These are phyloP conservation scores for Perodicticus potto DNA, from an alignment of 2,797 vertebrate species.

Conservation along the genomic window DNA sequence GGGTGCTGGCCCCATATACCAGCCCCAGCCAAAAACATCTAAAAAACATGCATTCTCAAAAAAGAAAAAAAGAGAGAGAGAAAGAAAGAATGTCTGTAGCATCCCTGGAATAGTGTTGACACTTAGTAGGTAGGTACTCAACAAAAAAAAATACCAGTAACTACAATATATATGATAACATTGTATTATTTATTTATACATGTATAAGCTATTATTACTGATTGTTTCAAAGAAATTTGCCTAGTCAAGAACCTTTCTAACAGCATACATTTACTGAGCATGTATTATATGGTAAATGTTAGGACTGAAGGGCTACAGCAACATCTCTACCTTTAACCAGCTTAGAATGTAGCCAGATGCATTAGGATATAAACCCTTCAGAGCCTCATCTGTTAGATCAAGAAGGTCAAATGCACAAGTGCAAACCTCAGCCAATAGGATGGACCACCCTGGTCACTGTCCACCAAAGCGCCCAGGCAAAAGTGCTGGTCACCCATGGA, in stretches of 20 bases:
- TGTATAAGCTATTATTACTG: not conserved
- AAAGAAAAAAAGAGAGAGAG: not conserved
- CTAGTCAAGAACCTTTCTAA: not conserved
- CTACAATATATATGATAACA: not conserved
- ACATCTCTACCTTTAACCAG: not conserved
- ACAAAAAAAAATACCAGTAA: not conserved
- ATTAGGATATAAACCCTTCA: not conserved
- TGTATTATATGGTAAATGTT: not conserved
- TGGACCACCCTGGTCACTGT: not conserved
- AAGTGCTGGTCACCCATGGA: not conserved
- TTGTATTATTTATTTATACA: not conserved
- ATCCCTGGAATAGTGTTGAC: not conserved
- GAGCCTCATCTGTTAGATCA: not conserved
- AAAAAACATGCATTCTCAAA: not conserved
- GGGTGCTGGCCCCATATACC: no score
- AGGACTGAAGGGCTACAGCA: not conserved
- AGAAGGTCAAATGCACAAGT: not conserved
- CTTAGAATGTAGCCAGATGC: not conserved
- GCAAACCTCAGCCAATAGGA: not conserved
- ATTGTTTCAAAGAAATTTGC: constrained; percentile 11
- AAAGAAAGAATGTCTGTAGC: not conserved
- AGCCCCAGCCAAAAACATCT: no score
- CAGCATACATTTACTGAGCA: not conserved
- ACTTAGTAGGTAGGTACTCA: not conserved
- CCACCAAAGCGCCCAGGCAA: not conserved